Conservation (phyloP, 1,140 invertebrate species). For the Lepidurus packardi region DNA sequence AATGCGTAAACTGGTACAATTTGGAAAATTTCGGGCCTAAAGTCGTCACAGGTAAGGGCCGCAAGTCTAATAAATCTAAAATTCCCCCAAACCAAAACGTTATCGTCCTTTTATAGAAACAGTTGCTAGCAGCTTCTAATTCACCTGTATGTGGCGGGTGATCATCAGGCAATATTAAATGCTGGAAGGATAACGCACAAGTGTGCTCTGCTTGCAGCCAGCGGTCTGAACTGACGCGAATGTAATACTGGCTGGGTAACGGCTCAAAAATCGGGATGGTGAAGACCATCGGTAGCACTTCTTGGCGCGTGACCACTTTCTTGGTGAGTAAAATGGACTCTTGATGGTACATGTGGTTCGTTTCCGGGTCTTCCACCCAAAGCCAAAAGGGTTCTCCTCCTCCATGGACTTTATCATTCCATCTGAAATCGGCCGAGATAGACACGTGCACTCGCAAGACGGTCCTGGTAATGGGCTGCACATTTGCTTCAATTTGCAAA, state of each 20-base stretch:
- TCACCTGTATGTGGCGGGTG: conserved; percentile 86
- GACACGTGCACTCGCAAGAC: conserved; percentile 80
- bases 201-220: conserved; percentile 79
- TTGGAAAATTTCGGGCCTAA: conserved; percentile 68
- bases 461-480: conserved; percentile 92
- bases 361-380: conserved; percentile 94
- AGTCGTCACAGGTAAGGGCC: conserved; percentile 79
- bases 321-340: conserved; percentile 86
- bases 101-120: background rate
- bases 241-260: conserved; percentile 83
- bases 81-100: conserved; percentile 34
- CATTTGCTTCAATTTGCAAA: conserved; percentile 69
- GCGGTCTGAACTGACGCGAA: conserved; percentile 77
- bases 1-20: conserved; percentile 88
- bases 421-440: conserved; percentile 78
- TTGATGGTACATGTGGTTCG: conserved; percentile 90
- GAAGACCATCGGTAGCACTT: conserved; percentile 81
- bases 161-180: conserved; percentile 83
- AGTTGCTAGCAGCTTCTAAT: background rate
- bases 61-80: conserved; percentile 78
- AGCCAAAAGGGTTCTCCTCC: conserved; percentile 89
- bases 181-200: conserved; percentile 74
- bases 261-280: conserved; percentile 93
- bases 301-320: conserved; percentile 62
- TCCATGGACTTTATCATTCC: conserved; percentile 86